These are phyloP conservation scores for Uloborus diversus DNA, from an alignment of 1,140 invertebrate species.

Conservation along the genomic window DNA sequence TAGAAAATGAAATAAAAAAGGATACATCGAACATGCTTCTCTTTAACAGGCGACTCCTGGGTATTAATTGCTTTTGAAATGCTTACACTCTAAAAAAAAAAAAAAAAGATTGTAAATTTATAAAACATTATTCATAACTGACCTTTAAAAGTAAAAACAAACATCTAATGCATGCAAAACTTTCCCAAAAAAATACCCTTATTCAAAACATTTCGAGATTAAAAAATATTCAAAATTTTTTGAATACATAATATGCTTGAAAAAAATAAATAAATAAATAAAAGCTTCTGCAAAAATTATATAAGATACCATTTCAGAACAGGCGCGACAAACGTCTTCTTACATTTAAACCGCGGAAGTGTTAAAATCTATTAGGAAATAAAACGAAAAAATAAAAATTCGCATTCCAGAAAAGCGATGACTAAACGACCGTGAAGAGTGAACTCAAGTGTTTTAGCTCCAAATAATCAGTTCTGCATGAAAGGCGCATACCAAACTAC, in stretches of 20 bases:
- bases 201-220: no score
- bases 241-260: no score
- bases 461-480: slow-evolving; percentile 51
- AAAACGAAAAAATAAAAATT: slow-evolving; percentile 13
- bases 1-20: no score
- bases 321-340: not conserved
- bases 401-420: slow-evolving; percentile 45
- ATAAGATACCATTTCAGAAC: not conserved
- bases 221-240: no score
- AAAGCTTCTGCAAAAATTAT: not conserved
- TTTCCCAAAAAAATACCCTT: no score
- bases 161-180: no score
- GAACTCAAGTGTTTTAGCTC: slow-evolving; percentile 35
- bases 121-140: not conserved
- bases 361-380: no score
- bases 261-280: not conserved
- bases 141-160: no score
- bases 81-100: slow-evolving; percentile 75
- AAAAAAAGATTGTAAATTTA: slow-evolving; percentile 47
- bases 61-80: slow-evolving; percentile 91
- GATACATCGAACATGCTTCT: slow-evolving; percentile 94
- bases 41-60: slow-evolving; percentile 90
- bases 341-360: not conserved
- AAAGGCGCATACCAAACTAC: slow-evolving; percentile 22
- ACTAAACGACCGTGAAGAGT: slow-evolving; percentile 43